These are phyloP conservation scores for Rhea americana DNA, from an alignment of 2,113 vertebrate species.

Conservation along the genomic window DNA sequence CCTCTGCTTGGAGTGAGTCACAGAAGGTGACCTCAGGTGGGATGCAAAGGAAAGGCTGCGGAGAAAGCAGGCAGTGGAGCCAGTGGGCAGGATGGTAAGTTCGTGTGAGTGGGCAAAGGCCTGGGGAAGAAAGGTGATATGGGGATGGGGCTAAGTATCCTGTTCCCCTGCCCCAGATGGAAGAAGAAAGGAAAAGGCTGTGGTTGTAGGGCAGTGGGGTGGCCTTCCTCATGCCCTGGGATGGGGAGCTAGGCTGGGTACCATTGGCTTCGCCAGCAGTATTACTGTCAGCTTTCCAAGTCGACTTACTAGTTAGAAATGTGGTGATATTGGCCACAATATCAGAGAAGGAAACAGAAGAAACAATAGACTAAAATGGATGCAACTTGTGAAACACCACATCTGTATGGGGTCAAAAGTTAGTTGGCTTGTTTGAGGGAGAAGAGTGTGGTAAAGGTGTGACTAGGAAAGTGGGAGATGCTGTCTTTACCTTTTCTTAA, in stretches of 20 bases:
- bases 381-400: not conserved
- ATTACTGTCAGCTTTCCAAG: not conserved
- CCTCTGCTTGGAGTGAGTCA: too few relatives aligned
- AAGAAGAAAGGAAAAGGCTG: not conserved
- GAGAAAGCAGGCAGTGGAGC: not conserved
- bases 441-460: not conserved
- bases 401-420: not conserved
- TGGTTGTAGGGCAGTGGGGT: not conserved
- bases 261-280: not conserved
- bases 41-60: too few relatives aligned
- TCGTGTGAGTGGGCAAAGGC: not conserved
- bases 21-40: too few relatives aligned
- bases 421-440: not conserved
- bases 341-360: not conserved
- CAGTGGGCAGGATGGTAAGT: not conserved
- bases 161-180: not conserved
- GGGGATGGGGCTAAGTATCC: not conserved
- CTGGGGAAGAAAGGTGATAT: fast-evolving
- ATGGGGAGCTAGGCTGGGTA: not conserved
- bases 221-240: not conserved
- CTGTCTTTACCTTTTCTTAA: not conserved
- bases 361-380: not conserved
- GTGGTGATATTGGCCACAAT: not conserved
- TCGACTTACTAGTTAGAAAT: not conserved
- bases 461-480: not conserved